Conservation (phyloP, 35 echinoderm and acorn worm species). For the Lytechinus pictus region DNA sequence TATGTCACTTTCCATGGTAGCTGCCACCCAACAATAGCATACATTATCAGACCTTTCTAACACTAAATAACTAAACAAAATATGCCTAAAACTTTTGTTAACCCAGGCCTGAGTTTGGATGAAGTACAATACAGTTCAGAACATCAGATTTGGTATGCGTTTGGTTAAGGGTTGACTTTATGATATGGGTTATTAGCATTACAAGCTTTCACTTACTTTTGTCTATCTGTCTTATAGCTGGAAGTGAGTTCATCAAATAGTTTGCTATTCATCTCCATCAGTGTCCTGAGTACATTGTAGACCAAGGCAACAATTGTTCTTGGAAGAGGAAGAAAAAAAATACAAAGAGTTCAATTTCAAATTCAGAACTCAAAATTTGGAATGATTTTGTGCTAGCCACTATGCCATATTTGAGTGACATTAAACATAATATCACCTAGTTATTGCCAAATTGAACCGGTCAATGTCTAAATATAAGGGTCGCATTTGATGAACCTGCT, state of each 20-base stretch:
- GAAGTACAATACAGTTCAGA: neutral
- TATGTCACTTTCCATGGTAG: too few relatives aligned
- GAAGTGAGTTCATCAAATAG: conserved; percentile 98
- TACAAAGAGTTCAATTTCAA: neutral
- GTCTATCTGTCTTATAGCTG: conserved; percentile 94
- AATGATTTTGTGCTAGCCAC: too few relatives aligned
- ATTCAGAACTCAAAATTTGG: neutral
- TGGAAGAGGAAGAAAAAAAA: conserved; percentile 36
- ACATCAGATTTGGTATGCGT: neutral
- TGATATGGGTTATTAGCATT: neutral
- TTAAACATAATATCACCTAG: too few relatives aligned
- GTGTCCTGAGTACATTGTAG: conserved; percentile 99
- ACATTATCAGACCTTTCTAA: neutral
- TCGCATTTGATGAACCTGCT: too few relatives aligned
- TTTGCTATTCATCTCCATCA: conserved; percentile 99
- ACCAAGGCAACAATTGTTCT: conserved; percentile 99
- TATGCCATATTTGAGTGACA: too few relatives aligned
- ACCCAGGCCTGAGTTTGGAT: too few relatives aligned
- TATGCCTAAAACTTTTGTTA: too few relatives aligned
- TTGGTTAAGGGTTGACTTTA: neutral
- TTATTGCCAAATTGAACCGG: too few relatives aligned
- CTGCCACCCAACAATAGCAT: too few relatives aligned
- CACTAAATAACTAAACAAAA: too few relatives aligned
- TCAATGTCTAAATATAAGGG: too few relatives aligned
- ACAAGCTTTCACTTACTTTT: conserved; percentile 81